Evolutionary conservation across 2,888 invertebrate species (phyloP), one percentile per base, ranked within the genome.

Genomic region (Hydriomena furcata): DNA sequence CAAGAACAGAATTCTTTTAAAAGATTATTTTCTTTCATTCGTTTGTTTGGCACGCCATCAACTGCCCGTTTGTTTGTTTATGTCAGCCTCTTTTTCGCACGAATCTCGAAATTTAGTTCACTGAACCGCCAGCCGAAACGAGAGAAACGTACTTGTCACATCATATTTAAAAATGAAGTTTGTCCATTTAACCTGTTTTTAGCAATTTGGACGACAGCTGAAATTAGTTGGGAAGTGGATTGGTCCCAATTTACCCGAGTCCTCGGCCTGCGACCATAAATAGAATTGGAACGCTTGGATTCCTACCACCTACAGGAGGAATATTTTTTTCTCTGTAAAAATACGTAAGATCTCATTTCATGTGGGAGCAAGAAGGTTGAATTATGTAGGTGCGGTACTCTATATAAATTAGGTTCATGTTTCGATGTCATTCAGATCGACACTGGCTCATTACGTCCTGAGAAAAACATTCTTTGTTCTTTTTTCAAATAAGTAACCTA

Each of bases 1-100:
- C 38, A 34, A 28, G 49, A 42, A 41, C 31, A 20, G 7, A 40
- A 42, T 42, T 32, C 32, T 46, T 42, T 46, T 42, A 42, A 27
- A 41, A 47, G 34, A 37, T 50, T n/a, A n/a, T n/a, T n/a, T n/a
- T n/a, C 34, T 38, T 36, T 27, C 2, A 34, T 47, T 52, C n/a
- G 37, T 50, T 50, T 30, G 20, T 36, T 52, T 56, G 58, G 55
- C 55, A 52, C 44, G 34, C 28, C 35, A 37, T 58, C 57, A 57
- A 46, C 55, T 13, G 28, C 7, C 27, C 27, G 24, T 55, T 49
- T 53, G 55, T 60, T 49, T 52, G 47, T 58, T 44, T 55, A 51
- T 57, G 28, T 49, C 46, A 45, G 25, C 17, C 53, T 54, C 41
- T 34, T 35, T 42, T 45, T 41, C 40, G 45, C n/a, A n/a, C 23